Percentiles rank a stretch among this genome's conserved stretches.
These are phyloP conservation scores for Spea multiplicata DNA, from an alignment of 2,113 vertebrate genomes.

Conservation along the genomic window DNA sequence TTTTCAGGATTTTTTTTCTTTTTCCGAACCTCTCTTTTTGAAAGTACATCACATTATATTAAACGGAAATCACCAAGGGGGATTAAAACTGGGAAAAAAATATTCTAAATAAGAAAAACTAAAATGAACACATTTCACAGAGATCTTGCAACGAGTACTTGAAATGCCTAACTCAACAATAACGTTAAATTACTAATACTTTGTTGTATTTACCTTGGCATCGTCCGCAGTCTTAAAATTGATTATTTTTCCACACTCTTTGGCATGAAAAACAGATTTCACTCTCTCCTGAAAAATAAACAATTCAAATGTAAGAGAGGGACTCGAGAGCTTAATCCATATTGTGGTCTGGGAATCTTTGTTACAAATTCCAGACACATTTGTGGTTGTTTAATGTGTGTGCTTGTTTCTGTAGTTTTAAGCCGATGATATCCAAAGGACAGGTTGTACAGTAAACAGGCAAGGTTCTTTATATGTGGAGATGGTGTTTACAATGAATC, in stretches of 20 bases:
- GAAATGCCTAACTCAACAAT: too few relatives aligned
- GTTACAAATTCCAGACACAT: neutral
- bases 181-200: neutral
- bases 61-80: too few relatives aligned
- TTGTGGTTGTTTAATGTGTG: slow-evolving; percentile 21
- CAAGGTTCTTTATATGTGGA: slow-evolving; percentile 8
- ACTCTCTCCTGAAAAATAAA: slow-evolving; percentile 82
- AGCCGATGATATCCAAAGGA: slow-evolving; percentile 33
- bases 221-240: slow-evolving; percentile 89
- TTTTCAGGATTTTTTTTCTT: too few relatives aligned
- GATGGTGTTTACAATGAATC: slow-evolving; percentile 33
- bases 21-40: too few relatives aligned
- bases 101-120: too few relatives aligned
- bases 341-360: slow-evolving; percentile 4
- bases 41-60: too few relatives aligned
- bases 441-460: slow-evolving; percentile 40
- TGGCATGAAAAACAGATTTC: slow-evolving; percentile 96
- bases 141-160: too few relatives aligned
- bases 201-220: slow-evolving; percentile 74
- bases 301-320: slow-evolving; percentile 39
- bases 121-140: too few relatives aligned
- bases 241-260: slow-evolving; percentile 98
- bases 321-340: slow-evolving; percentile 23
- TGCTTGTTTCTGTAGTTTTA: slow-evolving; percentile 32
- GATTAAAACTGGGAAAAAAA: too few relatives aligned